phyloP scores from a whole-genome alignment of 2,797 vertebrate species.

The Sternarchorhynchus goeldii region DNA sequence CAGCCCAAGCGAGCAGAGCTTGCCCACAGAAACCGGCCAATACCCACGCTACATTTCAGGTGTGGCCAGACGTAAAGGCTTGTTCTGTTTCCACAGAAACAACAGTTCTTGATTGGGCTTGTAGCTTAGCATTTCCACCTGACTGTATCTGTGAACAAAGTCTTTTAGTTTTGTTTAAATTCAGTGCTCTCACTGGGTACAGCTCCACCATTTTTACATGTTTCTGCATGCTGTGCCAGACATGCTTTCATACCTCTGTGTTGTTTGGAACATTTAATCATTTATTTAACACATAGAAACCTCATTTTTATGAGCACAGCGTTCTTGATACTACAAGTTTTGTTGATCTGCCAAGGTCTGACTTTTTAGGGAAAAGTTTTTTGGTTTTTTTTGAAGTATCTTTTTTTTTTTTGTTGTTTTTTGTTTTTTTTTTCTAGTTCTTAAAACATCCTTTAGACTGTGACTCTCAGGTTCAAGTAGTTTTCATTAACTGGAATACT shows the following conservation, averaged over 20 bases:
- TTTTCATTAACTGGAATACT: constrained; percentile 56
- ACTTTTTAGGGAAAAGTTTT: constrained; percentile 14
- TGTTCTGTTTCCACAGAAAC: neutral
- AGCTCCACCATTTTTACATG: neutral
- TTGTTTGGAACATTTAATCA: constrained; percentile 36
- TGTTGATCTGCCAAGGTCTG: constrained; percentile 16
- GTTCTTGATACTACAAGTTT: constrained; percentile 23
- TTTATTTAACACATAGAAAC: constrained; percentile 71
- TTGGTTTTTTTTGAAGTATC: no score
- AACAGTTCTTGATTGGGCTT: neutral
- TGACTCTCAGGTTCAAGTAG: constrained; percentile 81
- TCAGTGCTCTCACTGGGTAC: neutral
- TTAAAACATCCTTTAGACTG: constrained; percentile 79
- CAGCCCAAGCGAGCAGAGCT: no score
- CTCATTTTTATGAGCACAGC: constrained; percentile 62
- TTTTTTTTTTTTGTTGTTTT: constrained; percentile 38
- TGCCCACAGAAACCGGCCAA: neutral
- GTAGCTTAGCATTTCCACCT: neutral
- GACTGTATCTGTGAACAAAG: neutral
- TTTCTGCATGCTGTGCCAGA: constrained; percentile 5
- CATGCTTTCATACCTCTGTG: constrained; percentile 25
- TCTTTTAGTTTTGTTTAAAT: neutral
- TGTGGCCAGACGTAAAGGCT: neutral
- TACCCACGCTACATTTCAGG: neutral
- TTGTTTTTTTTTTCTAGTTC: constrained; percentile 67